Evolutionary conservation across 2,797 vertebrate species (phyloP).

Genomic region (Lagocephalus sceleratus): DNA sequence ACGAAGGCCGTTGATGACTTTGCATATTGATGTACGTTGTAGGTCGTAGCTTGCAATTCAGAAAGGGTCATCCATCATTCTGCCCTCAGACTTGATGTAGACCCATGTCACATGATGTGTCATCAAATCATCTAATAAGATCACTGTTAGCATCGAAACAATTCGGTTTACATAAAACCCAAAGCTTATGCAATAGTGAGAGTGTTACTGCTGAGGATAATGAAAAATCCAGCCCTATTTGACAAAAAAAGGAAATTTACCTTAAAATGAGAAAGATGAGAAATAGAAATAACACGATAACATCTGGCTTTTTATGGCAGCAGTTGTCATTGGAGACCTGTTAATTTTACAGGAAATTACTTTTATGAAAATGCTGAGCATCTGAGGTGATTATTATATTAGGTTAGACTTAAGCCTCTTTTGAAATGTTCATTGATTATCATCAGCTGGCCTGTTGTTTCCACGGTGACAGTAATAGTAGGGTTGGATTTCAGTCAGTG

Average conservation of each 20-base stretch:
- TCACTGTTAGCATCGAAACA: too few relatives aligned
- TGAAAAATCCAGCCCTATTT: background rate
- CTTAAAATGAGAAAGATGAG: background rate
- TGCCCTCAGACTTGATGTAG: too few relatives aligned
- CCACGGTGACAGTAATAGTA: constrained; percentile 31
- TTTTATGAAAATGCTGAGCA: constrained; percentile 5
- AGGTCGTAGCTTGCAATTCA: too few relatives aligned
- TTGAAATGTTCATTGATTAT: constrained; percentile 16
- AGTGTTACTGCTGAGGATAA: too few relatives aligned
- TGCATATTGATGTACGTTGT: too few relatives aligned
- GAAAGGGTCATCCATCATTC: too few relatives aligned
- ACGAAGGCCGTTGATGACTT: too few relatives aligned
- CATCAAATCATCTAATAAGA: too few relatives aligned
- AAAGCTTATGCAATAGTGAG: too few relatives aligned
- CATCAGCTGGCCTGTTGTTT: constrained; percentile 35
- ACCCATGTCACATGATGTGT: too few relatives aligned
- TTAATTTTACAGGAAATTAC: constrained; percentile 3
- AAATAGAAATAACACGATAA: background rate
- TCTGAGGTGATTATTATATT: constrained; percentile 4
- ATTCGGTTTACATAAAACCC: too few relatives aligned
- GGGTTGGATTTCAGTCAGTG: constrained; percentile 34
- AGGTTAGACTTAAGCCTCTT: constrained; percentile 7
- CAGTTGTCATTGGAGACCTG: background rate
- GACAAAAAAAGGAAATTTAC: background rate
- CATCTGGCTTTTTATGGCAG: background rate